These are phyloP conservation scores for Oegoconia quadripuncta DNA, from an alignment of 2,888 invertebrate species.

Conservation along the genomic window DNA sequence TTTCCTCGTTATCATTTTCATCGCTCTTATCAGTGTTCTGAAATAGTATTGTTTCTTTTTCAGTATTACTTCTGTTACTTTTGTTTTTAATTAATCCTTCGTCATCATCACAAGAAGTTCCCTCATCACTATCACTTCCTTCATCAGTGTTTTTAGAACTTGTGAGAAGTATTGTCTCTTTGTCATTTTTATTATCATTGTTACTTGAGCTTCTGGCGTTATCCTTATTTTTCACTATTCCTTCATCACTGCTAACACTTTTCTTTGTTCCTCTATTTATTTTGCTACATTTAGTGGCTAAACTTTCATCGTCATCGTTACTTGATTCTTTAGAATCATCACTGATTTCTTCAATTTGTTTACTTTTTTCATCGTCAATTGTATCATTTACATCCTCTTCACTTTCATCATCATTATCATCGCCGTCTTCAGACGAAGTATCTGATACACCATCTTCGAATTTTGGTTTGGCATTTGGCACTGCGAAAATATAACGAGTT, in stretches of 20 bases:
- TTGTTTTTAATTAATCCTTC: background rate
- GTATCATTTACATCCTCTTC: no score
- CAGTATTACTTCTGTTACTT: background rate
- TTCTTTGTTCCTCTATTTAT: background rate
- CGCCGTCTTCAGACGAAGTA: slow-evolving; percentile 50
- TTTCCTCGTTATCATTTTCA: slow-evolving; percentile 5
- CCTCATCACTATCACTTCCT: background rate
- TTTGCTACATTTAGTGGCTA: background rate
- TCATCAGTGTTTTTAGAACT: slow-evolving; percentile 11
- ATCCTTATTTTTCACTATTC: background rate
- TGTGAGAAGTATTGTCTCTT: no score
- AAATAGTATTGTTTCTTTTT: background rate
- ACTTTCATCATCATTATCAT: slow-evolving; percentile 30
- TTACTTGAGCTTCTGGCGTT: no score
- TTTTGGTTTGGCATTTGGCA: slow-evolving; percentile 60
- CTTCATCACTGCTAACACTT: background rate
- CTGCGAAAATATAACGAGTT: slow-evolving; percentile 34
- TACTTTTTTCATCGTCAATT: slow-evolving; percentile 19
- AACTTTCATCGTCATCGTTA: background rate
- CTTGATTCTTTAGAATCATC: background rate
- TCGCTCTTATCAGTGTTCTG: background rate
- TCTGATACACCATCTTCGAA: slow-evolving; percentile 65
- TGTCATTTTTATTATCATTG: slow-evolving; percentile 28
- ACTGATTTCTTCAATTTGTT: slow-evolving; percentile 4
- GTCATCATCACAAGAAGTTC: background rate